A percentile compares a stretch with the other conserved stretches of the same genome.
phyloP scores from a whole-genome alignment of 2,113 vertebrate genomes.

The Dascyllus trimaculatus region DNA sequence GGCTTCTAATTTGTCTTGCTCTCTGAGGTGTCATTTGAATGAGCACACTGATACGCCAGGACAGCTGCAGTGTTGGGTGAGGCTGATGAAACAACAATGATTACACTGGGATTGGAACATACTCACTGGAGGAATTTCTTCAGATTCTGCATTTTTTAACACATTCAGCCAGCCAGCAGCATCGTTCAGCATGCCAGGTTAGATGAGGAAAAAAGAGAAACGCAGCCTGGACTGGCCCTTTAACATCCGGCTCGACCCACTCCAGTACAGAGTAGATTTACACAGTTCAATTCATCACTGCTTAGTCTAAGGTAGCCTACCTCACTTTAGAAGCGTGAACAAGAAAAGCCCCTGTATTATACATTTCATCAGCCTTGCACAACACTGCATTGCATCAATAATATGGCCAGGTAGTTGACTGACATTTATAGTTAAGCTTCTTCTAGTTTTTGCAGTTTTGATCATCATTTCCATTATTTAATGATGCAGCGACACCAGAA shows the following conservation, averaged over 20 bases:
- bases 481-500: background rate
- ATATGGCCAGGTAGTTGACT: too few species aligned
- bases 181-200: conserved; percentile 34
- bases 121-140: conserved; percentile 64
- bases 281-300: conserved; percentile 4
- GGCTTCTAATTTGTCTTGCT: conserved; percentile 83
- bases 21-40: conserved; percentile 80
- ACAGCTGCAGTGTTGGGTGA: conserved; percentile 64
- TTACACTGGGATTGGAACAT: conserved; percentile 70
- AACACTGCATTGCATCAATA: too few species aligned
- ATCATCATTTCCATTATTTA: background rate
- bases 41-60: conserved; percentile 70
- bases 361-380: background rate
- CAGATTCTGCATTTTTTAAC: conserved; percentile 64
- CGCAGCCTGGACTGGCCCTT: conserved; percentile 5
- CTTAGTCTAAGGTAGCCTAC: background rate
- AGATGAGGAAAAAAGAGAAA: conserved; percentile 12
- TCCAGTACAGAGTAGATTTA: background rate
- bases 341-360: background rate
- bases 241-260: conserved; percentile 13
- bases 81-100: conserved; percentile 77
- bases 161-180: conserved; percentile 41
- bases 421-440: too few species aligned
- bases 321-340: background rate
- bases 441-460: background rate